Conservation (phyloP, 2,888 invertebrate species). For the Blastobasis lacticolella region DNA sequence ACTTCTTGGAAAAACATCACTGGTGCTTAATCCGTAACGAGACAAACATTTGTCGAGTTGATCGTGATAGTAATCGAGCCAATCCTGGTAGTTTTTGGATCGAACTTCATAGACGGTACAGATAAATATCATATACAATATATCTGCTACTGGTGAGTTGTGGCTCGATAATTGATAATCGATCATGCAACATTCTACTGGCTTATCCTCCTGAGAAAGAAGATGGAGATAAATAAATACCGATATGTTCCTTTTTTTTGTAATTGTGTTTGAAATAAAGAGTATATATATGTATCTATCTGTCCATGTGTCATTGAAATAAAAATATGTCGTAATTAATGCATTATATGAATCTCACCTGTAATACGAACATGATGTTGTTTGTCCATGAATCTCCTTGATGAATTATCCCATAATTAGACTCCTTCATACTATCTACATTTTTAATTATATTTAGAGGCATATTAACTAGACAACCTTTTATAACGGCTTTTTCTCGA, state of each 20-base stretch:
- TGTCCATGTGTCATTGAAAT: too few species aligned
- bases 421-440: constrained; percentile 4
- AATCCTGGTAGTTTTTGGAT: not conserved
- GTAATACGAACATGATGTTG: constrained; percentile 19
- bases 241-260: too few species aligned
- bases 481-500: not conserved
- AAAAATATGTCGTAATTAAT: not conserved
- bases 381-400: constrained; percentile 27
- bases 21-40: not conserved
- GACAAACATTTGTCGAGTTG: not conserved
- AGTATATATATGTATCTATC: too few species aligned
- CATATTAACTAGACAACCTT: not conserved
- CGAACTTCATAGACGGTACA: constrained; percentile 12
- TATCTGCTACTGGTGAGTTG: constrained; percentile 8
- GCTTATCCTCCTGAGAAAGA: not conserved
- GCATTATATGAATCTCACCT: constrained; percentile 11
- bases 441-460: not conserved
- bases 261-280: too few species aligned
- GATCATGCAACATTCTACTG: constrained; percentile 7
- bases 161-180: constrained; percentile 12
- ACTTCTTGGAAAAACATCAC: constrained; percentile 1
- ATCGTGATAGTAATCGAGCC: constrained; percentile 7
- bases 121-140: constrained; percentile 10
- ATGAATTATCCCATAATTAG: constrained; percentile 17
- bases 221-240: too few species aligned